Conservation (phyloP, 1,140 invertebrate genomes). For the Drosophila arizonae region DNA sequence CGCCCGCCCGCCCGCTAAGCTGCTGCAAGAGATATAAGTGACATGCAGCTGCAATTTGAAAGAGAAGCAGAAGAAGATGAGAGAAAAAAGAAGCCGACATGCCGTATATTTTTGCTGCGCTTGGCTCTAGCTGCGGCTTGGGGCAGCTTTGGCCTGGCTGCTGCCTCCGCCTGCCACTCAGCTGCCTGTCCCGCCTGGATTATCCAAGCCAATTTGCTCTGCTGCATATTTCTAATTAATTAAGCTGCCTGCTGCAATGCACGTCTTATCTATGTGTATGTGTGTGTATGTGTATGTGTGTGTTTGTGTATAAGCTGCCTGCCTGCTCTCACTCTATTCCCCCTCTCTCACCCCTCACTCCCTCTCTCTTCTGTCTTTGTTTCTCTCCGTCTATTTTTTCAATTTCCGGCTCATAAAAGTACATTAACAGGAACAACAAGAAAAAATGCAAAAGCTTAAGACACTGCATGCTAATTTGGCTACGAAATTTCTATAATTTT, state of each 20-base stretch:
- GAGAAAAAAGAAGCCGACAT: not conserved
- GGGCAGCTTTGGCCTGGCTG: not conserved
- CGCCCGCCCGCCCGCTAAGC: not conserved
- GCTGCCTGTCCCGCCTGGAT: conserved; percentile 31
- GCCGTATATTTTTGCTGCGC: conserved; percentile 43
- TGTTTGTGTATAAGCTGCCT: not conserved
- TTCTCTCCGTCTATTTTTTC: conserved; percentile 30
- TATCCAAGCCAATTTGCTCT: conserved; percentile 62
- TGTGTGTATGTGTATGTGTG: not conserved
- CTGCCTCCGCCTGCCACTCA: conserved; percentile 30
- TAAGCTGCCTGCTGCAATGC: conserved; percentile 59
- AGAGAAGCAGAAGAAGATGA: not conserved
- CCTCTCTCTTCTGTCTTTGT: not conserved
- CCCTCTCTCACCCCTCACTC: not conserved
- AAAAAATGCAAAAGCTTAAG: conserved; percentile 23
- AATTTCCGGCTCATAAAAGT: conserved; percentile 46
- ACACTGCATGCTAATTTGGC: conserved; percentile 1
- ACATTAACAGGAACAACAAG: conserved; percentile 20
- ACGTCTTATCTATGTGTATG: conserved; percentile 20
- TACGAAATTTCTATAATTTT: too few relatives aligned
- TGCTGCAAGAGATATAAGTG: conserved; percentile 60
- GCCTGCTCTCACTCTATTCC: not conserved
- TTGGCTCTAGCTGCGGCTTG: conserved; percentile 12
- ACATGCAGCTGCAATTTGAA: conserved; percentile 73
- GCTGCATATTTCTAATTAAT: conserved; percentile 75